Conservation (phyloP, 2,888 invertebrate species). For the Temnothorax ravouxi region DNA sequence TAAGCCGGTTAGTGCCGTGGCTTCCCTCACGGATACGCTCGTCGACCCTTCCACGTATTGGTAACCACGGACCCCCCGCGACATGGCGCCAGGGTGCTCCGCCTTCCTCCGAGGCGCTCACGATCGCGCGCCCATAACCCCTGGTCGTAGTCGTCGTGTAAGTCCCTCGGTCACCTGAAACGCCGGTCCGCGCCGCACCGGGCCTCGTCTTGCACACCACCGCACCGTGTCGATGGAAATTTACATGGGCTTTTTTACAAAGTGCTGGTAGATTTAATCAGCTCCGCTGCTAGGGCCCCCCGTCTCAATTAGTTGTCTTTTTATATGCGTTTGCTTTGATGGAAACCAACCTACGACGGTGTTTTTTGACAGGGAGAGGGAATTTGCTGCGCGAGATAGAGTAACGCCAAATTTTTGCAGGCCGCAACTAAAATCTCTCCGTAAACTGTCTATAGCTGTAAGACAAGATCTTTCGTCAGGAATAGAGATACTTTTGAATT, state of each 20-base stretch:
- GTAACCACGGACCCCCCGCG: slow-evolving; percentile 84
- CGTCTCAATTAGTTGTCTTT: slow-evolving; percentile 45
- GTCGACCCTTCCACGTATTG: slow-evolving; percentile 50
- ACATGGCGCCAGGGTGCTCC: slow-evolving; percentile 86
- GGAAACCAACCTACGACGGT: not conserved
- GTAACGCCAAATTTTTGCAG: not conserved
- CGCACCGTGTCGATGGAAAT: slow-evolving; percentile 47
- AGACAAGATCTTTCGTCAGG: not conserved
- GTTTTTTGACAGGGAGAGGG: not conserved
- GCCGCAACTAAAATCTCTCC: not conserved
- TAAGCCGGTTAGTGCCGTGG: slow-evolving; percentile 35
- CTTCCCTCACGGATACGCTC: slow-evolving; percentile 51
- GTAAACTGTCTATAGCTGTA: not conserved
- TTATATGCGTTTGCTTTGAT: slow-evolving; percentile 28
- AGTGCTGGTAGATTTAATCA: slow-evolving; percentile 48
- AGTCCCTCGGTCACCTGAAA: slow-evolving; percentile 69
- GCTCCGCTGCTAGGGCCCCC: not conserved
- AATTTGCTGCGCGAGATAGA: not conserved
- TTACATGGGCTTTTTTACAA: slow-evolving; percentile 50
- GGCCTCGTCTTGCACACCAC: slow-evolving; percentile 18
- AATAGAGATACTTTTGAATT: not conserved
- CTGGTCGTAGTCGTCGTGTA: slow-evolving; percentile 59
- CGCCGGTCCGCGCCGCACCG: slow-evolving; percentile 26
- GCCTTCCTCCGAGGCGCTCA: slow-evolving; percentile 77
- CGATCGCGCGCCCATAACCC: slow-evolving; percentile 62